Evolutionary conservation across 1,140 invertebrate genomes (phyloP).

Genomic region (Acromyrmex heyeri): DNA sequence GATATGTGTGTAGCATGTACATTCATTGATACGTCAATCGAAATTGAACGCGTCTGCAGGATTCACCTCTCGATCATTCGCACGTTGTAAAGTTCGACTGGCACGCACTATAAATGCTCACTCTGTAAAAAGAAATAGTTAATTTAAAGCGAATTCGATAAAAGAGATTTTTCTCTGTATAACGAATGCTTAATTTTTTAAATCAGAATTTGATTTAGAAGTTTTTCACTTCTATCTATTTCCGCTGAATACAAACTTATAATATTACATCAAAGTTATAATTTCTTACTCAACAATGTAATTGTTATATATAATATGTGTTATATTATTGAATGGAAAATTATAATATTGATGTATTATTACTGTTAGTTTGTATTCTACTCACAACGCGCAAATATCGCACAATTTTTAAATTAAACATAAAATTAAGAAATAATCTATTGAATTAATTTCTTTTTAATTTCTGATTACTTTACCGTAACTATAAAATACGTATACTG

Average conservation of each 20-base stretch:
- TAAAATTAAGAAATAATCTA: neutral
- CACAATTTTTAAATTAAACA: neutral
- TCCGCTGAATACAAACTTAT: no score
- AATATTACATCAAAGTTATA: no score
- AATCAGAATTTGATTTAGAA: neutral
- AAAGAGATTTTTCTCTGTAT: neutral
- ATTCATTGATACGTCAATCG: slow-evolving; percentile 12
- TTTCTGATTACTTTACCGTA: neutral
- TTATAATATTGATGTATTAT: no score
- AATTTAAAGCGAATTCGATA: neutral
- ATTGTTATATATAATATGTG: no score
- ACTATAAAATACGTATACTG: neutral
- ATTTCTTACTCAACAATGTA: no score
- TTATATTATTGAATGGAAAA: no score
- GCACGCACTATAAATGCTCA: slow-evolving; percentile 24
- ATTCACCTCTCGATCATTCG: slow-evolving; percentile 30
- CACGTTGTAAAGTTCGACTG: slow-evolving; percentile 35
- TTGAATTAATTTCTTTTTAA: neutral
- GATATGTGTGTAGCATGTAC: slow-evolving; percentile 51
- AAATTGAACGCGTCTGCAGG: neutral
- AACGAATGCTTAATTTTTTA: slow-evolving; percentile 5
- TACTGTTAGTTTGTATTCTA: no score
- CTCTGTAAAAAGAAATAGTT: slow-evolving; percentile 37
- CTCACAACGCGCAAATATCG: neutral
- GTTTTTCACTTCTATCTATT: neutral